phyloP scores from a whole-genome alignment of 2,797 vertebrate species.

The Intellagama lesueurii region DNA sequence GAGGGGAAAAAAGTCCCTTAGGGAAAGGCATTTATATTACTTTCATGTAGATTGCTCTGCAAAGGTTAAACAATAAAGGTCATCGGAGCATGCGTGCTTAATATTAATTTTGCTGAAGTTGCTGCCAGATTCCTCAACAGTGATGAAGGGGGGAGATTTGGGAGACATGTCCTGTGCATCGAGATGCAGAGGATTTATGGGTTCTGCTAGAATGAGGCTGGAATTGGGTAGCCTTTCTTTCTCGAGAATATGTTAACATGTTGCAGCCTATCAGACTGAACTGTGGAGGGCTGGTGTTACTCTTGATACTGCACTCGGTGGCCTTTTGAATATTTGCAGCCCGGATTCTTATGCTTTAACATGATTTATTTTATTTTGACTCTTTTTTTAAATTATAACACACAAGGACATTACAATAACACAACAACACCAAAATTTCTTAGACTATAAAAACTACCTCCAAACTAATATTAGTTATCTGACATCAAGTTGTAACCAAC shows the following conservation, averaged over 20 bases:
- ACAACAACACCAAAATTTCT: no score
- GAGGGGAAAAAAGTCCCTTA: not conserved
- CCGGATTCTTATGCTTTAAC: no score
- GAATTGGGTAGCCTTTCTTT: conserved; percentile 7
- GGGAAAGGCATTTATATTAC: not conserved
- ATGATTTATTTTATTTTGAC: not conserved
- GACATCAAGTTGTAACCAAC: no score
- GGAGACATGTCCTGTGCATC: not conserved
- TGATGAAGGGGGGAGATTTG: no score
- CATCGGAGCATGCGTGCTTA: not conserved
- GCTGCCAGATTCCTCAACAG: conserved; percentile 36
- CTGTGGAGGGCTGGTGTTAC: no score
- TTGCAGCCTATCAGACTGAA: not conserved
- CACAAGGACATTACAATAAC: no score
- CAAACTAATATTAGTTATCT: no score
- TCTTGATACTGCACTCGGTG: not conserved
- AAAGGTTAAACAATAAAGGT: conserved; percentile 30
- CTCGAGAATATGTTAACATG: not conserved
- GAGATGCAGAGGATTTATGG: conserved; percentile 12
- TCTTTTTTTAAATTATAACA: no score
- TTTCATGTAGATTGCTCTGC: conserved; percentile 37
- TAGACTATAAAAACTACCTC: no score
- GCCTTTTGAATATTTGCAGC: not conserved
- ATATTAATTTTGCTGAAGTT: conserved; percentile 11
- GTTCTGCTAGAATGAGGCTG: not conserved